A percentile compares a stretch with the other conserved stretches of the same genome.
These are phyloP conservation scores for Entomobrya proxima DNA, from an alignment of 2,888 invertebrate species.

Conservation along the genomic window DNA sequence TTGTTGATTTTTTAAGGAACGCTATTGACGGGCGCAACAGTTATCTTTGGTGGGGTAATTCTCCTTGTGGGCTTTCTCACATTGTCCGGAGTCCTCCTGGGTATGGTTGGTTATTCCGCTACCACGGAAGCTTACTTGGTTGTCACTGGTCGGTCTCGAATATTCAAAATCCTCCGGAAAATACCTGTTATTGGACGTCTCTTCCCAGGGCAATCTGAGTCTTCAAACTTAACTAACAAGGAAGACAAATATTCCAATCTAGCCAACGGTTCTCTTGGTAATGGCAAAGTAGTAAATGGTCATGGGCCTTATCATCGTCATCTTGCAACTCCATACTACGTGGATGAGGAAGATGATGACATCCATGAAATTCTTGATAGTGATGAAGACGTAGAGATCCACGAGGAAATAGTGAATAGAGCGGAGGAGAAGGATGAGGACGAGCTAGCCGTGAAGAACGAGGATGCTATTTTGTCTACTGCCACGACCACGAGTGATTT, in stretches of 20 bases:
- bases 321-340: not conserved
- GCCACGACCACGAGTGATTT: not conserved
- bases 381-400: constrained; percentile 2
- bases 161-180: constrained; percentile 45
- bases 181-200: constrained; percentile 57
- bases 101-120: constrained; percentile 65
- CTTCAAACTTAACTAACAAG: not conserved
- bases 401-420: not conserved
- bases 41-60: constrained; percentile 67
- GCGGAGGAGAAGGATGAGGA: not conserved
- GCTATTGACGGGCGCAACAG: constrained; percentile 68
- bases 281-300: constrained; percentile 50
- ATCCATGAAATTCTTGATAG: constrained; percentile 5
- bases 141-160: constrained; percentile 50
- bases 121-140: constrained; percentile 64
- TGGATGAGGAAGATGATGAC: constrained; percentile 17
- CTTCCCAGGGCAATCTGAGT: constrained; percentile 6
- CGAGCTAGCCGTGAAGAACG: no score
- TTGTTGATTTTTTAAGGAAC: constrained; percentile 57
- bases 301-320: constrained; percentile 29
- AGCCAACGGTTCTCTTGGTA: not conserved
- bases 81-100: constrained; percentile 49
- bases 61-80: constrained; percentile 62
- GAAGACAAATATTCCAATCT: not conserved
- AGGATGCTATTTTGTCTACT: no score